Conservation (phyloP, 2,797 vertebrate species). For the Crax fasciolata region DNA sequence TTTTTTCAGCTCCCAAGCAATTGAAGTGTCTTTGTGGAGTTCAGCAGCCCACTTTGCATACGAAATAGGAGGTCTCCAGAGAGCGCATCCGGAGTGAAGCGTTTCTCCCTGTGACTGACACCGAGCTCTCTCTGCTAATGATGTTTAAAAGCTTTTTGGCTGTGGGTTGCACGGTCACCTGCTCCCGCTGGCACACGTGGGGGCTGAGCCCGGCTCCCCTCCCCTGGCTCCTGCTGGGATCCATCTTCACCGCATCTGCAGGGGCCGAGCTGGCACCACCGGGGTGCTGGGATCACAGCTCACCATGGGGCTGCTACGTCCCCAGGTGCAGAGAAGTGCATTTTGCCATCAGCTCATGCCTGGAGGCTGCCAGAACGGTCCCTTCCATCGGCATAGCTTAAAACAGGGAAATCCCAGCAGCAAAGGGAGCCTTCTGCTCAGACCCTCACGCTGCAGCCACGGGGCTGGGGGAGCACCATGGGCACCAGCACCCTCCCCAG, state of each 20-base stretch:
- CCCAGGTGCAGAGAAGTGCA: accelerated
- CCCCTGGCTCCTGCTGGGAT: neutral
- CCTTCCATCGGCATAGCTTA: accelerated
- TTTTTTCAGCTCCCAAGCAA: neutral
- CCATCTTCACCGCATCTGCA: neutral
- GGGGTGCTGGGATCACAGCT: accelerated
- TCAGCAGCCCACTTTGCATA: neutral
- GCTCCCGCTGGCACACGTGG: neutral
- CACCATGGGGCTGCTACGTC: accelerated
- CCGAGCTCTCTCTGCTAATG: neutral
- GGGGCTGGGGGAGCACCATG: neutral
- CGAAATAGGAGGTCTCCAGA: neutral
- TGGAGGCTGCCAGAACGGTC: accelerated
- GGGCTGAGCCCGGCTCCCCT: accelerated
- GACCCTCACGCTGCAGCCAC: too few relatives aligned
- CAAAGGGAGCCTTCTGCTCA: neutral
- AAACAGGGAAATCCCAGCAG: neutral
- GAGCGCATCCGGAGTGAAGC: neutral
- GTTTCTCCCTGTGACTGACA: conserved; percentile 38
- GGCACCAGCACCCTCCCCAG: accelerated
- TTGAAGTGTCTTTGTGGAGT: neutral
- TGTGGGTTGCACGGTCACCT: neutral
- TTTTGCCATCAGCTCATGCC: neutral
- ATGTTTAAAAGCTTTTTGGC: neutral
- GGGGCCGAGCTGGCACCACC: accelerated